Evolutionary conservation across 2,797 vertebrate genomes (phyloP).

Genomic region (Typhlichthys eigenmanni): DNA sequence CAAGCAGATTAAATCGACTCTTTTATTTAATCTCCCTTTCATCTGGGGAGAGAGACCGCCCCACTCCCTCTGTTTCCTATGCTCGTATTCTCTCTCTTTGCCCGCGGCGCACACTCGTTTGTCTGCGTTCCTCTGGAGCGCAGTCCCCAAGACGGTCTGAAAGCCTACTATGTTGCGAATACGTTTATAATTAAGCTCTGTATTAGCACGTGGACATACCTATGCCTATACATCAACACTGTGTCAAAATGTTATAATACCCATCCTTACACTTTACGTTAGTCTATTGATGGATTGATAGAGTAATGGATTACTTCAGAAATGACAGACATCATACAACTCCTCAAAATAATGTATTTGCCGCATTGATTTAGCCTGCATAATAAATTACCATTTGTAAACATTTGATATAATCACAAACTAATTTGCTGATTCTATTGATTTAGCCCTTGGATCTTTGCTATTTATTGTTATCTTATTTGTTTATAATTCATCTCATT

Average conservation of each 20-base stretch:
- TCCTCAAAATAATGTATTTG: no score
- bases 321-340: no score
- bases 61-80: slow-evolving; percentile 67
- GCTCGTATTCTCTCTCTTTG: slow-evolving; percentile 56
- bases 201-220: slow-evolving; percentile 33
- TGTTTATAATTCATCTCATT: slow-evolving; percentile 67
- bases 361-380: background rate
- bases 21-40: slow-evolving; percentile 97
- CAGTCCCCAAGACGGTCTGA: slow-evolving; percentile 71
- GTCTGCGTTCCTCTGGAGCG: slow-evolving; percentile 70
- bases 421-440: slow-evolving; percentile 13
- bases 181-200: slow-evolving; percentile 44
- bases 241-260: background rate
- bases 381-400: background rate
- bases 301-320: no score
- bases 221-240: slow-evolving; percentile 2
- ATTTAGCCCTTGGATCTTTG: slow-evolving; percentile 70
- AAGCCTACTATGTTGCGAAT: slow-evolving; percentile 65
- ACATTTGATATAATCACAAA: background rate
- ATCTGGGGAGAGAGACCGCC: slow-evolving; percentile 87
- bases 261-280: no score
- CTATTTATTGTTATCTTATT: slow-evolving; percentile 77
- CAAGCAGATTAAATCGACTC: slow-evolving; percentile 94
- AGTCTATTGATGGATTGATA: no score
- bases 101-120: slow-evolving; percentile 88